Evolutionary conservation across 2,113 vertebrate species (phyloP), one percentile per base, ranked within the genome.

Genomic region (Centropus bengalensis): DNA sequence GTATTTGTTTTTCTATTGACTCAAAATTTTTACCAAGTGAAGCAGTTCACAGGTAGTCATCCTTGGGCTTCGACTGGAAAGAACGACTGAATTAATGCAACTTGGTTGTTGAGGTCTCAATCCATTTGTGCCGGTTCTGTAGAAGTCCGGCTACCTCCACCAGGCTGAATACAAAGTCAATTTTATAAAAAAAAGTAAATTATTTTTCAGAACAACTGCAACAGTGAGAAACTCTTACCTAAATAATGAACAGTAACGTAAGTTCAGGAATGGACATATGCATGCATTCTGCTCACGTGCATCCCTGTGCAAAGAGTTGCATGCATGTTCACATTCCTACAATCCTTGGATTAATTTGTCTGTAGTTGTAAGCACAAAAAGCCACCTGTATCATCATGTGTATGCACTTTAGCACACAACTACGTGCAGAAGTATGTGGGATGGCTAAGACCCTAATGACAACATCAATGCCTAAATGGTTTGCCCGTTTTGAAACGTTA

Each of bases 331-430:
- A 30, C 16, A 47, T 42, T 71, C 9, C 22, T 62, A 36, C 49
- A 78, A 44, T 55, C 62, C 6, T 4, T 88, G 71, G 82, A 94
- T 68, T 77, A 64, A 38, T 54, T 62, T 68, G 12, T 63, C 12
- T 18, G 7, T n/a, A 54, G 27, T 1, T 40, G 3, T 2, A 27
- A 74, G 40, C 40, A 60, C 24, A 73, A 51, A 32, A 82, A 52
- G 17, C 0, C 21, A 27, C 49, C 54, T 69, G 11, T 19, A 19
- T 60, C 5, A 4, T 8, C 16, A 21, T 0, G 8, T 63, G 77
- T 84, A 14, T 16, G 73, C 78, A 94, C 74, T 70, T 91, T 63
- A 80, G 71, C 88, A 45, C 56, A 54, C 33, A 51, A n/a, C 7
- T 32, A 23, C 33, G 32, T 11, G 21, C 15, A 20, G 8, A 64